Conservation (phyloP, 2,797 vertebrate genomes). For the Tenualosa ilisha region DNA sequence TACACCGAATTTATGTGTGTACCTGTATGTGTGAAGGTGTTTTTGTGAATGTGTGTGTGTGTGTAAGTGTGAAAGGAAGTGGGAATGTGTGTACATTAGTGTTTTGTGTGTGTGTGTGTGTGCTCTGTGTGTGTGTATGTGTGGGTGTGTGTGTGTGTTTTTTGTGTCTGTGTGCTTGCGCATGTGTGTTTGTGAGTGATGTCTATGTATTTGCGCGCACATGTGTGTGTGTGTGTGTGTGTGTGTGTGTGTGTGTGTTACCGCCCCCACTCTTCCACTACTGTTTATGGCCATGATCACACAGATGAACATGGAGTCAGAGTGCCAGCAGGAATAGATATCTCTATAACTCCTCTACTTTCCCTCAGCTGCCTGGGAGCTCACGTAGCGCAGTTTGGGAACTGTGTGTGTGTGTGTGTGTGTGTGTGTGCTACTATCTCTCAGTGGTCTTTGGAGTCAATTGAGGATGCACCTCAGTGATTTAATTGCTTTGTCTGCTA, state of each 20-base stretch:
- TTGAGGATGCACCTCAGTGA: too few species aligned
- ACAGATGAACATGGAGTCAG: background rate
- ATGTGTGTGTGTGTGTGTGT: constrained; percentile 4
- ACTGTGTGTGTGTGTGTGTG: background rate
- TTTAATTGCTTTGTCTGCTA: background rate
- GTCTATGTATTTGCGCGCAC: background rate
- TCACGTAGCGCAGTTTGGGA: background rate
- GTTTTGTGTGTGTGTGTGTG: background rate
- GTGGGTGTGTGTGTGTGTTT: background rate
- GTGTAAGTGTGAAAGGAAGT: background rate
- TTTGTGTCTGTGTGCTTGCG: background rate
- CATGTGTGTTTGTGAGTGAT: background rate
- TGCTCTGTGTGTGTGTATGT: too few species aligned
- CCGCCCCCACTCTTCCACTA: background rate
- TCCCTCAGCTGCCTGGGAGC: background rate
- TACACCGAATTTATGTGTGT: background rate
- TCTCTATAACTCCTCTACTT: constrained; percentile 3
- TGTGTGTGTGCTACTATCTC: background rate
- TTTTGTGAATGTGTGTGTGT: constrained; percentile 9
- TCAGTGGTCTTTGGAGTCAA: too few species aligned
- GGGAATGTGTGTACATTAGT: background rate
- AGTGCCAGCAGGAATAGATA: constrained; percentile 12
- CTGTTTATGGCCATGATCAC: constrained; percentile 7
- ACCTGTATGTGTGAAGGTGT: background rate
- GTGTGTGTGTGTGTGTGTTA: background rate